phyloP scores from a whole-genome alignment of 2,113 vertebrate species.

The Emydura subglobosa region DNA sequence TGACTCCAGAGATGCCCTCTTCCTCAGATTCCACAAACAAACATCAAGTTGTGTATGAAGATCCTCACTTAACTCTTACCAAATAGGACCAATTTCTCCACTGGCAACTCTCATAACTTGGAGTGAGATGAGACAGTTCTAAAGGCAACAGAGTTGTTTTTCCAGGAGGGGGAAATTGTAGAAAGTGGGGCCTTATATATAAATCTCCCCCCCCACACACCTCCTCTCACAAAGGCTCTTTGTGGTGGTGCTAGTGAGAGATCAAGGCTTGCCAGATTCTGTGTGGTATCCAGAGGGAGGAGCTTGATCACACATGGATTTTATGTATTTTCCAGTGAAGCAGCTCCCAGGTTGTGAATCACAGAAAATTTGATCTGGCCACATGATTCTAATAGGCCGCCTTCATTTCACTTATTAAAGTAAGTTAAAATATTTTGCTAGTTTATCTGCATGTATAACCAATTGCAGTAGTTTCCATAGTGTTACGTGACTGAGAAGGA shows the following conservation, averaged over 20 bases:
- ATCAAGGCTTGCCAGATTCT: neutral
- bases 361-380: neutral
- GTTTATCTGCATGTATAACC: neutral
- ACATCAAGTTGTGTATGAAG: slow-evolving; percentile 44
- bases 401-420: neutral
- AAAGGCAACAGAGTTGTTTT: neutral
- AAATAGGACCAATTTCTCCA: slow-evolving; percentile 40
- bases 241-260: neutral
- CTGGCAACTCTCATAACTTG: slow-evolving; percentile 46
- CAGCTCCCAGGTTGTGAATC: neutral
- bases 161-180: neutral
- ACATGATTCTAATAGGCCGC: neutral
- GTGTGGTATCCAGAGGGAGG: neutral
- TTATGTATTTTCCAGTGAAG: neutral
- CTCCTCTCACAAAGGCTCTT: neutral
- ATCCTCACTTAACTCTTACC: slow-evolving; percentile 48
- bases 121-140: neutral
- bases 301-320: neutral
- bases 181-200: neutral
- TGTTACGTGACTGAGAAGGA: neutral
- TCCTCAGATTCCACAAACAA: slow-evolving; percentile 42
- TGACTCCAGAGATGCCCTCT: slow-evolving; percentile 44
- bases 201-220: neutral
- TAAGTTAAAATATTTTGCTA: neutral
- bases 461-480: neutral